phyloP scores from a whole-genome alignment of 2,888 invertebrate species.

The Molorchus minor region DNA sequence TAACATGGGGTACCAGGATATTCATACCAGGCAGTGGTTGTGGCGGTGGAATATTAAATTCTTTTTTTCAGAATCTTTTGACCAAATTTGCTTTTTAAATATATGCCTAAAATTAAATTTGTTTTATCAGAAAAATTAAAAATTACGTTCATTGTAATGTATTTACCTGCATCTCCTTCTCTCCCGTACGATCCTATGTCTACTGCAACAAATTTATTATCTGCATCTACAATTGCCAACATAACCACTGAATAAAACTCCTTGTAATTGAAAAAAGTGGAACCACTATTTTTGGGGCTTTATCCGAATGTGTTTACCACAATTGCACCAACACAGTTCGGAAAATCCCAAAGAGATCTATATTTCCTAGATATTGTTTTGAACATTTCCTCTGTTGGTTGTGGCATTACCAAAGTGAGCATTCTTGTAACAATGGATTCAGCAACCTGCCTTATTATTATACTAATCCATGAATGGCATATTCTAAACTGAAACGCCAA shows the following conservation, averaged over 20 bases:
- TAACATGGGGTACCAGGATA: conserved; percentile 27
- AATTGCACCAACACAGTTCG: conserved; percentile 40
- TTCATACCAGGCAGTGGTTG: conserved; percentile 27
- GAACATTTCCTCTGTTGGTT: conserved; percentile 36
- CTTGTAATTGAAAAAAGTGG: conserved; percentile 39
- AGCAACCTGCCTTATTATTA: conserved; percentile 38
- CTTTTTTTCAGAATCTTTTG: conserved; percentile 33
- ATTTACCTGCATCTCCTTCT: conserved; percentile 39
- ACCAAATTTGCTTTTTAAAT: conserved; percentile 38
- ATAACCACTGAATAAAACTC: conserved; percentile 40
- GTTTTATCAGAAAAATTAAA: conserved; percentile 21
- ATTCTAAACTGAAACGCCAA: conserved; percentile 44
- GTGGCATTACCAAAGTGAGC: conserved; percentile 30
- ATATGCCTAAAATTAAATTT: conserved; percentile 33
- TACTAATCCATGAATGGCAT: conserved; percentile 40
- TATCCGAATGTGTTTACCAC: conserved; percentile 39
- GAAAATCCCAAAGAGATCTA: conserved; percentile 35
- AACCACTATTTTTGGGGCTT: conserved; percentile 33
- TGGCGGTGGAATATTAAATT: conserved; percentile 34
- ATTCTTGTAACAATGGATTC: conserved; percentile 28
- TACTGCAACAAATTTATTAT: conserved; percentile 38
- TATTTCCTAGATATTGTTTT: conserved; percentile 16
- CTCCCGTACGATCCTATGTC: conserved; percentile 40
- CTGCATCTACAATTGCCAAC: conserved; percentile 42
- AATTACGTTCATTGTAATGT: conserved; percentile 13